These are phyloP conservation scores for Threskiornis aethiopicus DNA, from an alignment of 2,797 vertebrate species.

Conservation along the genomic window DNA sequence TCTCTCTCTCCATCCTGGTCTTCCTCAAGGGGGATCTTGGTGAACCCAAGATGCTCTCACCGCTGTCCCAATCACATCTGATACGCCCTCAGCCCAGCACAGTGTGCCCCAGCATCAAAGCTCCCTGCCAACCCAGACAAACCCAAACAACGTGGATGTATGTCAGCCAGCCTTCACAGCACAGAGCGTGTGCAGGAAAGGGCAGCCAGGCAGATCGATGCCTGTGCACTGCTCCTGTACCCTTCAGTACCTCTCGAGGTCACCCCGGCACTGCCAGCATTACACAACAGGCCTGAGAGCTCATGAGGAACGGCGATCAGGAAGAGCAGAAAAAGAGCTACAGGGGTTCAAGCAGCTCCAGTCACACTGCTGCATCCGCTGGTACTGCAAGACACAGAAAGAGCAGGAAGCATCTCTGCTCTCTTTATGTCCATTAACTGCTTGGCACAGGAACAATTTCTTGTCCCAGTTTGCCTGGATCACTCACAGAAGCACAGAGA, in stretches of 20 bases:
- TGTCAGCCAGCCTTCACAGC: background rate
- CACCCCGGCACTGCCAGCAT: background rate
- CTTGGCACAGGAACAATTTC: background rate
- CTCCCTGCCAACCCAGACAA: background rate
- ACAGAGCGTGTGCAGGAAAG: too few species aligned
- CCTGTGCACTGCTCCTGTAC: background rate
- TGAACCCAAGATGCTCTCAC: background rate
- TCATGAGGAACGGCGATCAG: background rate
- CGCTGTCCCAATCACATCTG: background rate
- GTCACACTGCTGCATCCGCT: background rate
- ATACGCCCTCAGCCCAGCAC: background rate
- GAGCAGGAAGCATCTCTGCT: background rate
- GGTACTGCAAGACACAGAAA: background rate
- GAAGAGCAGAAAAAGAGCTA: background rate
- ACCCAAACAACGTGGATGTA: background rate
- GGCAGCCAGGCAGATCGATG: background rate
- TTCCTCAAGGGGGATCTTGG: background rate
- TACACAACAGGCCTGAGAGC: background rate
- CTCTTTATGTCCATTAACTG: background rate
- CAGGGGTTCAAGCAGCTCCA: background rate
- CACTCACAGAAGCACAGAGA: background rate
- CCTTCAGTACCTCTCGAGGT: background rate
- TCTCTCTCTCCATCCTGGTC: background rate
- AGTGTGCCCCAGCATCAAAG: background rate
- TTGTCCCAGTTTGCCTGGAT: background rate